Percentiles rank a stretch among this genome's conserved stretches.
These are phyloP conservation scores for Drosophila littoralis DNA, from an alignment of 1,140 invertebrate genomes.

Conservation along the genomic window DNA sequence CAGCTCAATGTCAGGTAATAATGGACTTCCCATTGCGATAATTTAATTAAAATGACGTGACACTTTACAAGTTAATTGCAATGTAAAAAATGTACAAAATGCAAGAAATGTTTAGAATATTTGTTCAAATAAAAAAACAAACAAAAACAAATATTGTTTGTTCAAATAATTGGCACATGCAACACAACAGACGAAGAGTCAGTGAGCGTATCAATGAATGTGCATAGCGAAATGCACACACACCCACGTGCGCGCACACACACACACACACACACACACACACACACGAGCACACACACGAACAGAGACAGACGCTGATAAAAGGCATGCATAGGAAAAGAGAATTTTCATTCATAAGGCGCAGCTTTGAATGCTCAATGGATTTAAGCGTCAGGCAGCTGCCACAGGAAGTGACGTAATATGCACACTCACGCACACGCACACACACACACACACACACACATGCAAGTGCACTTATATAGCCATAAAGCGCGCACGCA, in stretches of 20 bases:
- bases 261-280: constrained; percentile 11
- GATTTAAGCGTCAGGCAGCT: constrained; percentile 12
- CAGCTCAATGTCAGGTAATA: constrained; percentile 22
- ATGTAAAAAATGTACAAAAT: constrained; percentile 49
- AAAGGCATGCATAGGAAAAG: background rate
- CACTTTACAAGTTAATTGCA: constrained; percentile 59
- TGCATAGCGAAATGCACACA: too few relatives aligned
- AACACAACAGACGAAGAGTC: constrained; percentile 49
- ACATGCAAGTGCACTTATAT: background rate
- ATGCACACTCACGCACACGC: constrained; percentile 18
- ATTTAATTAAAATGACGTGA: constrained; percentile 70
- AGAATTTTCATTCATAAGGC: constrained; percentile 40
- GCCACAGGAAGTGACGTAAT: constrained; percentile 65
- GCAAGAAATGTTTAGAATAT: constrained; percentile 43
- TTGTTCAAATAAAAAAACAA: constrained; percentile 44
- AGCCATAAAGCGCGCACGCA: background rate
- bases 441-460: constrained; percentile 1
- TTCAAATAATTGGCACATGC: constrained; percentile 64
- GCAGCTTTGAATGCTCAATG: constrained; percentile 29
- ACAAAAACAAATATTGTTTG: constrained; percentile 22
- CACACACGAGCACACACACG: constrained; percentile 7
- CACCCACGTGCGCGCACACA: too few relatives aligned
- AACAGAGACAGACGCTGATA: background rate
- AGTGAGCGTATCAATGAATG: constrained; percentile 55
- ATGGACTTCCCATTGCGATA: constrained; percentile 30